phyloP scores from a whole-genome alignment of 2,797 vertebrate species.

The Dicrostonyx torquatus region DNA sequence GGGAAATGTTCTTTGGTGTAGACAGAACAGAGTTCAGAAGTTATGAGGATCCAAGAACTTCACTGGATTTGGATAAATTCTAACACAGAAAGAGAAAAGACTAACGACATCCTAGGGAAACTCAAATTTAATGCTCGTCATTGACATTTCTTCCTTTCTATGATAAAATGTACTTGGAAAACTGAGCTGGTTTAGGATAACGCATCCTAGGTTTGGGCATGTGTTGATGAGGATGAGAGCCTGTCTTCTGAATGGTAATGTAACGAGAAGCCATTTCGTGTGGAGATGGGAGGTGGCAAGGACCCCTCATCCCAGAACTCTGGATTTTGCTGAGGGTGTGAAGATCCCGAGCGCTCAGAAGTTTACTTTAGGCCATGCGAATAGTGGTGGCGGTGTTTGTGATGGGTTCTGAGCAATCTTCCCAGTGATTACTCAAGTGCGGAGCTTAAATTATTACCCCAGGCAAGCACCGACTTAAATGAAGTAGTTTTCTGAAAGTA shows the following conservation, averaged over 20 bases:
- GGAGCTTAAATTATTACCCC: conserved; percentile 80
- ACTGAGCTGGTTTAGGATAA: not conserved
- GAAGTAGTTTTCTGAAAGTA: conserved; percentile 81
- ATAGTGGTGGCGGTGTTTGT: conserved; percentile 64
- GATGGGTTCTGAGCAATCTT: conserved; percentile 76
- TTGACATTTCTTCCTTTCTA: conserved; percentile 35
- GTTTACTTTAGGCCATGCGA: conserved; percentile 66
- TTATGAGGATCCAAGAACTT: not conserved
- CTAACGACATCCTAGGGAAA: not conserved
- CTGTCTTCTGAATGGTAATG: conserved; percentile 15
- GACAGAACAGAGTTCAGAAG: not conserved
- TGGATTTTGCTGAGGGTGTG: conserved; percentile 59
- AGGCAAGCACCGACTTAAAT: conserved; percentile 80
- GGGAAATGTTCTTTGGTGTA: not conserved
- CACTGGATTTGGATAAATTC: not conserved
- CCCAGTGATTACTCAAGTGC: conserved; percentile 78
- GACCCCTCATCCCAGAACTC: not conserved
- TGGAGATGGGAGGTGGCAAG: not conserved
- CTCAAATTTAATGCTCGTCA: not conserved
- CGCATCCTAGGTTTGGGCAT: conserved; percentile 4
- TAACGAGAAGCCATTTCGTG: not conserved
- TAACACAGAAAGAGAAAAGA: not conserved
- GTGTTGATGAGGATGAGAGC: not conserved
- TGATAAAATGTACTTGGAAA: conserved; percentile 3
- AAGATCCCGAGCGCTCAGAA: conserved; percentile 60